Evolutionary conservation across 2,113 vertebrate genomes (phyloP), one percentile per base, ranked within the genome.

Genomic region (Silurus meridionalis): DNA sequence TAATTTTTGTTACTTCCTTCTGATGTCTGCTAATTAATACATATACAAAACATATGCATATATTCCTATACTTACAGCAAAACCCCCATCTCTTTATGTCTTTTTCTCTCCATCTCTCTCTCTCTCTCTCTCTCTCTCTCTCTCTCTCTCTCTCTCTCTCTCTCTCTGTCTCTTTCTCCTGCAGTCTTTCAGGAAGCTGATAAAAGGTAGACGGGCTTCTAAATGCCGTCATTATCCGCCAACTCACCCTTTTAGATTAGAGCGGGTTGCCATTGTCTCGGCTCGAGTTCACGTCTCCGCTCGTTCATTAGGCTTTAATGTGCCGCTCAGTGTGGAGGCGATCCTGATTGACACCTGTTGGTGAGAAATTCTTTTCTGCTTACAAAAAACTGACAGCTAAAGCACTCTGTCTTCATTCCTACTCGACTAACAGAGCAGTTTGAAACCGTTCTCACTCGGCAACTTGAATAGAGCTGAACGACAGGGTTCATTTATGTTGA

Each of bases 241-340:
- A 66, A 83, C 85, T 90, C 88, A 87, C 84, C 78, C 83, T 90
- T 92, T 92, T 85, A 91, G 90, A 90, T 92, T 7, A 91, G 86
- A 72, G 57, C 60, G 53, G 88, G 89, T 88, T 87, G 87, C 83
- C 14, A 88, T 90, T 90, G 82, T 89, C 80, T 89, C 87, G 64
- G 74, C 77, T 55, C 80, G 69, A 57, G 87, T 86, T 83, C 25
- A 69, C 88, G 91, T 85, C 84, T 77, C 48, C 86, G 53, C 74
- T 55, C 25, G 53, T 83, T 81, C 83, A 88, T 88, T 85, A 81
- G 53, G 37, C 80, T 78, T 78, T 1, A 78, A 71, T 79, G 81
- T 69, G 10, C 17, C 6, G 77, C 23, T 53, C n/a, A 15, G 66
- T 77, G 19, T 19, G 69, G 80, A 52, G 58, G 71, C 69, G 58